Evolutionary conservation across 2,888 invertebrate genomes (phyloP).

Genomic region (Siphonodentalium dalli): DNA sequence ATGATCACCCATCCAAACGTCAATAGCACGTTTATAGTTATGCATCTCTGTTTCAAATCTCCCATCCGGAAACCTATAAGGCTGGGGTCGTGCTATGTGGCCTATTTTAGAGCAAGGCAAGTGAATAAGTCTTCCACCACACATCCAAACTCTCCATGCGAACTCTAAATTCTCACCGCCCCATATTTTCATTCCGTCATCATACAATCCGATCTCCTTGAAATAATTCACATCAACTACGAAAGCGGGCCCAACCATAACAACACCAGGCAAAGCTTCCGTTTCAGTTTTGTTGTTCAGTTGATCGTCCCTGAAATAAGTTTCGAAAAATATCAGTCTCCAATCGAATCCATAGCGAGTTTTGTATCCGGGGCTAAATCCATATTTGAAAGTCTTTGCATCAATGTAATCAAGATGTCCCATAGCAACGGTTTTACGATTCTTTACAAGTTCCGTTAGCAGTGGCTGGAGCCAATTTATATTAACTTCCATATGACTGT

Average conservation of each 20-base stretch:
- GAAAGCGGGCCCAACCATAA: slow-evolving; percentile 52
- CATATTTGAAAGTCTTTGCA: slow-evolving; percentile 32
- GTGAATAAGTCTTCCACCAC: slow-evolving; percentile 54
- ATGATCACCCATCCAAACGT: slow-evolving; percentile 50
- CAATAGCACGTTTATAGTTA: slow-evolving; percentile 52
- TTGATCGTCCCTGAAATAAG: slow-evolving; percentile 40
- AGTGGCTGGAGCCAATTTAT: slow-evolving; percentile 52
- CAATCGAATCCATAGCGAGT: slow-evolving; percentile 49
- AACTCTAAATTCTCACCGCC: slow-evolving; percentile 57
- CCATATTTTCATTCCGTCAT: slow-evolving; percentile 51
- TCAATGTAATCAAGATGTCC: slow-evolving; percentile 51
- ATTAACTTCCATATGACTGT: slow-evolving; percentile 59
- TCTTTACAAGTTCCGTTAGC: slow-evolving; percentile 43
- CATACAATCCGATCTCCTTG: slow-evolving; percentile 49
- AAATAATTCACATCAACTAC: slow-evolving; percentile 46
- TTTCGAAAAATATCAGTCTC: slow-evolving; percentile 48
- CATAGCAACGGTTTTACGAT: slow-evolving; percentile 48
- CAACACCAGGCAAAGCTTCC: slow-evolving; percentile 46
- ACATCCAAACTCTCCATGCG: slow-evolving; percentile 57
- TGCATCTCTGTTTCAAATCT: slow-evolving; percentile 37
- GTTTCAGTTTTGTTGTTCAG: slow-evolving; percentile 33
- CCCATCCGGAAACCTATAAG: slow-evolving; percentile 50
- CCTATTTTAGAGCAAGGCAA: slow-evolving; percentile 56
- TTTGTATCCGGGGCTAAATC: slow-evolving; percentile 34
- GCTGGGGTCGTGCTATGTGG: slow-evolving; percentile 53